Conservation (phyloP, 2,113 vertebrate genomes). For the Nyctereutes procyonoides region DNA sequence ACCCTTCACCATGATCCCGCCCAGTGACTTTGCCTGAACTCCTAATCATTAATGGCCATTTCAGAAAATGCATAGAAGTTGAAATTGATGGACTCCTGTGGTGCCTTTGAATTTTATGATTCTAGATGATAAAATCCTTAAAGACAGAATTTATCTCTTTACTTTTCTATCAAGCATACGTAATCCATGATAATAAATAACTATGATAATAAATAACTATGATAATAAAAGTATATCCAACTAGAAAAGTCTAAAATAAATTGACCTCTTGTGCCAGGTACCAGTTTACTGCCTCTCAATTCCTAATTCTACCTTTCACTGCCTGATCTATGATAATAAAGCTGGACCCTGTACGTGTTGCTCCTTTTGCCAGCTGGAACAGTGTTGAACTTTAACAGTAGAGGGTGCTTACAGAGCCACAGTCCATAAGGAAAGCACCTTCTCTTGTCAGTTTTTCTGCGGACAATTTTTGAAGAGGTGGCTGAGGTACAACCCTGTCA, state of each 20-base stretch:
- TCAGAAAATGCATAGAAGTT: neutral
- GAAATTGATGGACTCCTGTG: neutral
- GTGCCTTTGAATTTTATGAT: constrained; percentile 20
- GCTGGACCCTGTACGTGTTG: neutral
- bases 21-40: neutral
- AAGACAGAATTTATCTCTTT: neutral
- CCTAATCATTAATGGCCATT: neutral
- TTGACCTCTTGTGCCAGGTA: neutral
- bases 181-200: neutral
- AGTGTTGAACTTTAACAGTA: neutral
- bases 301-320: neutral
- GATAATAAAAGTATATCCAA: neutral
- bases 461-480: constrained; percentile 93
- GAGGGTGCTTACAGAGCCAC: constrained; percentile 91
- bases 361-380: neutral
- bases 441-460: constrained; percentile 94
- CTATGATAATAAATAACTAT: neutral
- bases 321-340: neutral
- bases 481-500: constrained; percentile 94
- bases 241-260: neutral
- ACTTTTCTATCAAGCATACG: neutral
- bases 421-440: constrained; percentile 97
- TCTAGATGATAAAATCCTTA: neutral
- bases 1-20: neutral
- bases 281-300: neutral